These are phyloP conservation scores for Melinaea marsaeus DNA, from an alignment of 2,888 invertebrate species.

Conservation along the genomic window DNA sequence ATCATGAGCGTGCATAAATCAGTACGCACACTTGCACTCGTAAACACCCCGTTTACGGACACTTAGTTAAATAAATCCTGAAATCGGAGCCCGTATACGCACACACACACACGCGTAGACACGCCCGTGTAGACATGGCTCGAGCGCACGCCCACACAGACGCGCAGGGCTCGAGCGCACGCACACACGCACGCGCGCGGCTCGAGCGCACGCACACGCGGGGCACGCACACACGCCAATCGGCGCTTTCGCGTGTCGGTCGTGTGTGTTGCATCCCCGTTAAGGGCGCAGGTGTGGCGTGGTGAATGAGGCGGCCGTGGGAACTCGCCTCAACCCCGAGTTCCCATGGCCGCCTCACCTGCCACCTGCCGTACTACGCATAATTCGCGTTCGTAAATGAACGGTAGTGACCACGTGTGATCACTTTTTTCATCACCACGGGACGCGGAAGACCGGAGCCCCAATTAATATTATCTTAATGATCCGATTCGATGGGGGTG, in stretches of 20 bases:
- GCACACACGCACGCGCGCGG: conserved; percentile 32
- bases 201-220: conserved; percentile 37
- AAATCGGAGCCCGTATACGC: conserved; percentile 43
- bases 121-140: conserved; percentile 22
- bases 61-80: conserved; percentile 54
- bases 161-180: conserved; percentile 26
- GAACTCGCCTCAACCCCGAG: conserved; percentile 70
- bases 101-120: conserved; percentile 21
- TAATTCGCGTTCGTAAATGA: conserved; percentile 77
- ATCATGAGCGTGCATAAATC: conserved; percentile 50
- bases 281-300: conserved; percentile 73
- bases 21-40: conserved; percentile 36
- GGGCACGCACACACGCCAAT: conserved; percentile 52
- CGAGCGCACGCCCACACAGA: conserved; percentile 33
- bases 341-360: conserved; percentile 69
- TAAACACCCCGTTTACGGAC: conserved; percentile 53
- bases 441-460: conserved; percentile 71
- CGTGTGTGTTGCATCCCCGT: conserved; percentile 73
- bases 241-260: conserved; percentile 72
- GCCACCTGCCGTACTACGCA: conserved; percentile 77
- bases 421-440: conserved; percentile 58
- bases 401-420: conserved; percentile 78
- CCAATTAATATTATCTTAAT: conserved; percentile 73
- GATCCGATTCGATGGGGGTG: conserved; percentile 40
- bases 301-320: conserved; percentile 74